Conservation (phyloP, 2,797 vertebrate species). For the Kryptolebias ocellatus region DNA sequence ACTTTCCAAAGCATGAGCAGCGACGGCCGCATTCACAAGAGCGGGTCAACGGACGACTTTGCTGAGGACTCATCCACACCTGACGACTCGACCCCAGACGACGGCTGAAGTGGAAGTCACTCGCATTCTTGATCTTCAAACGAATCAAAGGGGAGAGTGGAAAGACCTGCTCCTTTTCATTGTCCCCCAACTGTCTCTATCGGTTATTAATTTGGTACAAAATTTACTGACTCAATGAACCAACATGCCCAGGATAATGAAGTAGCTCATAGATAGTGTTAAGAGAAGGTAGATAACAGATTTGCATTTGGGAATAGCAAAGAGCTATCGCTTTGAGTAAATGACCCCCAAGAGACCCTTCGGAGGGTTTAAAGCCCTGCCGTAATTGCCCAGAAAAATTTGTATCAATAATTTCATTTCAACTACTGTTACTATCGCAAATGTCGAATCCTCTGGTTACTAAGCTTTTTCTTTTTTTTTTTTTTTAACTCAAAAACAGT, state of each 20-base stretch:
- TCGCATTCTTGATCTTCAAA: conserved; percentile 48
- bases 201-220: conserved; percentile 59
- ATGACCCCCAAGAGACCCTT: conserved; percentile 78
- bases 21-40: conserved; percentile 95
- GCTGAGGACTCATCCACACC: conserved; percentile 90
- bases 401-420: conserved; percentile 73
- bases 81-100: conserved; percentile 90
- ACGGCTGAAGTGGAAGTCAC: conserved; percentile 85
- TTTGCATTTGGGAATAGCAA: conserved; percentile 48
- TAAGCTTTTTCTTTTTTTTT: conserved; percentile 43
- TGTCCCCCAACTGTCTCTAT: conserved; percentile 58
- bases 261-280: conserved; percentile 59
- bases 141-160: conserved; percentile 58
- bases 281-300: conserved; percentile 43
- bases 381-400: conserved; percentile 77
- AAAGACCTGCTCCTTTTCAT: conserved; percentile 66
- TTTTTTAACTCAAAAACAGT: conserved; percentile 9
- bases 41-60: conserved; percentile 90
- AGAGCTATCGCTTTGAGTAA: conserved; percentile 81
- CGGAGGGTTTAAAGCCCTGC: conserved; percentile 78
- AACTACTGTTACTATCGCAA: conserved; percentile 81
- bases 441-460: conserved; percentile 68
- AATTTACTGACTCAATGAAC: conserved; percentile 56
- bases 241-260: conserved; percentile 71
- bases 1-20: conserved; percentile 99